Evolutionary conservation across 2,113 vertebrate species (phyloP), one percentile per base, ranked within the genome.

Genomic region (Choloepus hoffmanni): DNA sequence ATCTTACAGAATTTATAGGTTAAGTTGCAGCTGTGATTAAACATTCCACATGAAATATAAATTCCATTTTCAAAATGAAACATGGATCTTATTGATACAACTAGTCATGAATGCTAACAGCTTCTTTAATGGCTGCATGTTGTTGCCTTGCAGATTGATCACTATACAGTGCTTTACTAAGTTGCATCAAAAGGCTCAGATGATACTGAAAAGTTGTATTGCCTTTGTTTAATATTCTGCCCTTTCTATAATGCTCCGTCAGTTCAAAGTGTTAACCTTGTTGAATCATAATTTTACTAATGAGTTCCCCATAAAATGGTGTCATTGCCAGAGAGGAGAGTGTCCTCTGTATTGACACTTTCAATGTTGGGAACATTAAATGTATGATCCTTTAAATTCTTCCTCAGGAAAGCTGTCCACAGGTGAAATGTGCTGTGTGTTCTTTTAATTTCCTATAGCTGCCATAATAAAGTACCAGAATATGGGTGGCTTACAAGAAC

Each of bases 41-140:
- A 77, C 28, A 79, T 89, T 81, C 19, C n/a, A 26, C 60, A 85
- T 60, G 89, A 83, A 89, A 83, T 43, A 30, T 65, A 92, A 50
- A 94, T 96, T 95, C 48, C 33, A 28, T 79, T 90, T 97, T 81
- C 50, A 90, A 95, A 90, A 88, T 62, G 60, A 92, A 96, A 55
- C 84, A 10, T 13, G 70, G 68, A 26, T 83, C 68, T 84, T 48
- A 14, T n/a, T 67, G 40, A 65, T 16, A 16, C 13, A 33, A 55
- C 19, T 55, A 11, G 76, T 90, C 40, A 53, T 13, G 40, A 72
- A 72, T 65, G 33, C 70, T 76, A 76, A 78, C 55, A 58, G 60
- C 84, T 73, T 82, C 92, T 63, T 58, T 19, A 73, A 40, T 36
- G 28, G 36, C 45, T 33, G 10, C 24, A 0, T 81, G 73, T 30